A percentile compares a stretch with the other conserved stretches of the same genome.
phyloP scores from a whole-genome alignment of 2,797 vertebrate species.

The Acanthopagrus latus region DNA sequence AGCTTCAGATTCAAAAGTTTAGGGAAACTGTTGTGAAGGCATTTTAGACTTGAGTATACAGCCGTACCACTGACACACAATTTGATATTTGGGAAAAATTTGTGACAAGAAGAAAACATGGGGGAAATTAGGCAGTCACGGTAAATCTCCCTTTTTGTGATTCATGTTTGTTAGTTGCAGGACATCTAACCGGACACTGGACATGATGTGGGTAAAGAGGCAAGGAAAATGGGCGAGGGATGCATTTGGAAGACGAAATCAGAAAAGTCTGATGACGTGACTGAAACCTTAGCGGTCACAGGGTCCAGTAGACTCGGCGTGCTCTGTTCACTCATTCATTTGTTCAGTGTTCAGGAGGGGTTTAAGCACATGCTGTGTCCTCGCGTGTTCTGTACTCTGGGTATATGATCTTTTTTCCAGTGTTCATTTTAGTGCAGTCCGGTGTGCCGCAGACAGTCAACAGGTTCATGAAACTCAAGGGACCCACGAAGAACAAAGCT shows the following conservation, averaged over 20 bases:
- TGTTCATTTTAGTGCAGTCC: background rate
- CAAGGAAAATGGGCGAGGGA: background rate
- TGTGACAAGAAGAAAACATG: too few species aligned
- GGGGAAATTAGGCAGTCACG: too few species aligned
- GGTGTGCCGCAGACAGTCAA: background rate
- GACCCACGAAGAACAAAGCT: background rate
- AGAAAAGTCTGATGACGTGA: background rate
- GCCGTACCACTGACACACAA: too few species aligned
- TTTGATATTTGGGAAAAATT: too few species aligned
- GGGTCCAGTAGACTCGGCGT: background rate
- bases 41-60: too few species aligned
- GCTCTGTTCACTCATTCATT: background rate
- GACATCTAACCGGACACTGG: too few species aligned
- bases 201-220: too few species aligned
- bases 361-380: too few species aligned
- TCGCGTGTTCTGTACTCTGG: background rate
- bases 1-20: too few species aligned
- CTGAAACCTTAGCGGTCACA: background rate
- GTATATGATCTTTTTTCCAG: background rate
- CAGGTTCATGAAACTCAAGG: constrained; percentile 10
- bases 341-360: background rate
- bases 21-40: too few species aligned
- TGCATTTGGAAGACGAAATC: background rate
- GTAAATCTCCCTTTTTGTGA: too few species aligned
- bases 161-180: too few species aligned